phyloP scores from a whole-genome alignment of 92 coral and sea anemone genomes.

The Porites divaricata region DNA sequence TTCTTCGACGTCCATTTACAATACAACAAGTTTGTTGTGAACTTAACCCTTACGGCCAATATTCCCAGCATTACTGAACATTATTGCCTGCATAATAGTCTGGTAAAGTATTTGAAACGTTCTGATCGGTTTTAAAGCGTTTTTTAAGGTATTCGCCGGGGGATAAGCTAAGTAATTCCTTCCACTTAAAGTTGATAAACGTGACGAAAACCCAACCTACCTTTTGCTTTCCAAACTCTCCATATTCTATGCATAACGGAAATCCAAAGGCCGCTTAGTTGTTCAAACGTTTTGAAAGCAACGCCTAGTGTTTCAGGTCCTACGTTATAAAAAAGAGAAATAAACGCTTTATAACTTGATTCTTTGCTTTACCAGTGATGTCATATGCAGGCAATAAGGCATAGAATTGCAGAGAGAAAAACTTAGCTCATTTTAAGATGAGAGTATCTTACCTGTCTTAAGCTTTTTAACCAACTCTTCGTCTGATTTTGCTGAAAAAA shows the following conservation, averaged over 20 bases:
- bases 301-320: conserved; percentile 89
- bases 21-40: neutral
- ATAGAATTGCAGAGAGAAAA: too few species aligned
- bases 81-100: conserved; percentile 40
- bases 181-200: conserved; percentile 18
- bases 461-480: conserved; percentile 70
- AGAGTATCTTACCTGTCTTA: conserved; percentile 53
- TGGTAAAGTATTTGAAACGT: neutral
- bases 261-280: conserved; percentile 89
- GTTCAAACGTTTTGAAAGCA: conserved; percentile 93
- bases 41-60: neutral
- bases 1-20: too few species aligned
- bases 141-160: neutral
- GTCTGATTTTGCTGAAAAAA: conserved; percentile 75
- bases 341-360: conserved; percentile 15
- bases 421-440: too few species aligned
- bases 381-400: conserved; percentile 45
- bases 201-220: conserved; percentile 55
- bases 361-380: conserved; percentile 13
- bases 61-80: neutral
- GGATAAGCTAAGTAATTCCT: neutral
- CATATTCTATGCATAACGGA: conserved; percentile 94
- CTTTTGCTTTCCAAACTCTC: conserved; percentile 95
- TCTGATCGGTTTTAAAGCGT: neutral
- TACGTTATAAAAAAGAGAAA: conserved; percentile 53